These are phyloP conservation scores for Lampris megalopsis DNA, from an alignment of 2,113 vertebrate species.

Conservation along the genomic window DNA sequence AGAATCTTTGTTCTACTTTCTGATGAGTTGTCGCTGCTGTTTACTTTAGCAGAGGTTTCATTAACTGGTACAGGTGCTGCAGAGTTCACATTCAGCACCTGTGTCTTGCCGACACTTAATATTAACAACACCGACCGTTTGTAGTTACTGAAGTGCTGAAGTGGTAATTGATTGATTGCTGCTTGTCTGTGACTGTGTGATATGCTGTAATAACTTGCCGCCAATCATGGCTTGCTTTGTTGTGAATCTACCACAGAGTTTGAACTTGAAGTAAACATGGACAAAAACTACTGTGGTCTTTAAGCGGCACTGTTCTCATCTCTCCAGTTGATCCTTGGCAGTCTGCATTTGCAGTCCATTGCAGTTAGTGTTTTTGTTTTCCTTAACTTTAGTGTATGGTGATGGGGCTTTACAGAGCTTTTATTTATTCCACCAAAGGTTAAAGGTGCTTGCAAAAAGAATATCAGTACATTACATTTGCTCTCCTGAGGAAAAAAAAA, in stretches of 20 bases:
- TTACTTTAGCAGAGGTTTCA: conserved; percentile 12
- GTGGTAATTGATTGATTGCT: neutral
- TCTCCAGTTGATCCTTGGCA: neutral
- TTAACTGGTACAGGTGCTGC: neutral
- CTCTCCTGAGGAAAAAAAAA: too few species aligned
- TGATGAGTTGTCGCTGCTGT: conserved; percentile 15
- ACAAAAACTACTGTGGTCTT: neutral
- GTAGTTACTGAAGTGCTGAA: neutral
- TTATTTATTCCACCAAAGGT: too few species aligned
- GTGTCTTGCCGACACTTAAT: neutral
- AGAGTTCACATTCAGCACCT: neutral
- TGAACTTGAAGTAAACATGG: neutral
- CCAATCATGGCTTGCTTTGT: neutral
- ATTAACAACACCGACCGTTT: conserved; percentile 1
- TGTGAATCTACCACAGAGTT: neutral
- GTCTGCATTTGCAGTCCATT: too few species aligned
- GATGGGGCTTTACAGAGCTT: too few species aligned
- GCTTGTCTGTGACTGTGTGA: neutral
- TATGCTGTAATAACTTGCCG: neutral
- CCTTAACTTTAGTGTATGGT: too few species aligned
- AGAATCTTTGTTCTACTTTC: conserved; percentile 16
- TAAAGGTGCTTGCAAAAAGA: too few species aligned
- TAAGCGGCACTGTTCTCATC: too few species aligned
- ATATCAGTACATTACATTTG: too few species aligned
- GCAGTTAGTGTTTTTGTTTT: too few species aligned